phyloP scores from a whole-genome alignment of 2,888 invertebrate species.

The Biston stratarius region DNA sequence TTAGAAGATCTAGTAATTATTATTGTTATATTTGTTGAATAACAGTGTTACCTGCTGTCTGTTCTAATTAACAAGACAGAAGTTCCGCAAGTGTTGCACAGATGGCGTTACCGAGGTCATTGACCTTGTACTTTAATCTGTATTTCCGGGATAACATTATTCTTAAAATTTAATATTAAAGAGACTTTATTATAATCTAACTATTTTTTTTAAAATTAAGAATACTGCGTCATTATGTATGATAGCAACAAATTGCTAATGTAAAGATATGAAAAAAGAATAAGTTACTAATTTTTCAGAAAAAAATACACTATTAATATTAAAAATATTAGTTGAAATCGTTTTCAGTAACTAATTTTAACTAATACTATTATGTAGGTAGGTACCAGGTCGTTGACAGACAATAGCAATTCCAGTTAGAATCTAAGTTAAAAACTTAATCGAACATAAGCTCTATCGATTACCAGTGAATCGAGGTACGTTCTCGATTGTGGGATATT shows the following conservation, averaged over 20 bases:
- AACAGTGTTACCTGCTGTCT: background rate
- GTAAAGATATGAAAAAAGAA: background rate
- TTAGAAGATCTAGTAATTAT: too few relatives aligned
- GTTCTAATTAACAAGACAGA: slow-evolving; percentile 30
- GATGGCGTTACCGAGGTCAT: slow-evolving; percentile 63
- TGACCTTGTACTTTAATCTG: slow-evolving; percentile 53
- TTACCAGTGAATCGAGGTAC: slow-evolving; percentile 50
- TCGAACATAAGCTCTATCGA: slow-evolving; percentile 55
- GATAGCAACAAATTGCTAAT: background rate
- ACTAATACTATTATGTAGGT: too few relatives aligned
- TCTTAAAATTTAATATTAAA: background rate
- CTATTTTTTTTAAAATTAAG: too few relatives aligned
- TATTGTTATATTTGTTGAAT: slow-evolving; percentile 1
- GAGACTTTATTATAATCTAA: background rate
- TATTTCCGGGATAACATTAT: slow-evolving; percentile 29
- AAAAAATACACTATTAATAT: too few relatives aligned
- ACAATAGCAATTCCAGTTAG: slow-evolving; percentile 21
- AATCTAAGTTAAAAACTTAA: slow-evolving; percentile 45
- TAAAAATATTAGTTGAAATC: too few relatives aligned
- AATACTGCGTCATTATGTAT: too few relatives aligned
- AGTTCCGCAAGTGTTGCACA: slow-evolving; percentile 50
- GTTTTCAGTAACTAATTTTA: too few relatives aligned
- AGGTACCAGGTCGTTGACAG: too few relatives aligned
- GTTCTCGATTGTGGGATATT: slow-evolving; percentile 38
- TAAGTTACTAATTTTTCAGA: too few relatives aligned